Conservation (phyloP, 2,888 invertebrate species). For the Sericinus montela region DNA sequence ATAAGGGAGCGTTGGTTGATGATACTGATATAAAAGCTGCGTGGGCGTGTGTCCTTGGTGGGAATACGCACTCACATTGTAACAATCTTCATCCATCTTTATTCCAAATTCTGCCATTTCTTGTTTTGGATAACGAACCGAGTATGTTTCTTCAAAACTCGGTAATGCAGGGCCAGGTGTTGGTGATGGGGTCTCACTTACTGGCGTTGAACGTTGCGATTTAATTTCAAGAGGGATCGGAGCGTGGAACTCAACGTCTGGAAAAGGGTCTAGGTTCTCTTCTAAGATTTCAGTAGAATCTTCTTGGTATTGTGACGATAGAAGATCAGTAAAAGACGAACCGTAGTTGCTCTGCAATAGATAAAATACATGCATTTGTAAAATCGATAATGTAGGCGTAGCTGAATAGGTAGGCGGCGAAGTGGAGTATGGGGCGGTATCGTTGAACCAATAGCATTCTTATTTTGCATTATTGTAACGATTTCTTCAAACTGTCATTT, state of each 20-base stretch:
- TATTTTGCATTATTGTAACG: conserved; percentile 31
- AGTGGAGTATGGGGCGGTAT: conserved; percentile 54
- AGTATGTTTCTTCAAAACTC: conserved; percentile 94
- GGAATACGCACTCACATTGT: conserved; percentile 81
- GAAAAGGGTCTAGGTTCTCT: conserved; percentile 87
- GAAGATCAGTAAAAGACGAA: conserved; percentile 88
- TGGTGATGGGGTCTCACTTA: conserved; percentile 67
- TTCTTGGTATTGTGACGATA: conserved; percentile 86
- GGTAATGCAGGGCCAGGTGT: conserved; percentile 83
- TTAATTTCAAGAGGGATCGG: conserved; percentile 64
- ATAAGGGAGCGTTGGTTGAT: conserved; percentile 78
- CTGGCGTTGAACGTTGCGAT: conserved; percentile 60
- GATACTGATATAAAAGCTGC: conserved; percentile 79
- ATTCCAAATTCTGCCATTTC: conserved; percentile 83
- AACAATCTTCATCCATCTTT: conserved; percentile 93
- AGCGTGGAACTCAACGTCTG: conserved; percentile 81
- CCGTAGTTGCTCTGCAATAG: conserved; percentile 86
- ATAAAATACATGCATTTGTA: conserved; percentile 36
- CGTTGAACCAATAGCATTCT: conserved; percentile 56
- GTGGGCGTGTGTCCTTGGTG: conserved; percentile 79
- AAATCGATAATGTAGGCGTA: conserved; percentile 55
- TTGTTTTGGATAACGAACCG: conserved; percentile 84
- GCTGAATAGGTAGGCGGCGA: conserved; percentile 58
- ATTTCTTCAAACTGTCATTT: conserved; percentile 29
- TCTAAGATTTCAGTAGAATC: conserved; percentile 84